Evolutionary conservation across 2,797 vertebrate genomes (phyloP), one percentile per base, ranked within the genome.

Genomic region (Poecilia wingei): DNA sequence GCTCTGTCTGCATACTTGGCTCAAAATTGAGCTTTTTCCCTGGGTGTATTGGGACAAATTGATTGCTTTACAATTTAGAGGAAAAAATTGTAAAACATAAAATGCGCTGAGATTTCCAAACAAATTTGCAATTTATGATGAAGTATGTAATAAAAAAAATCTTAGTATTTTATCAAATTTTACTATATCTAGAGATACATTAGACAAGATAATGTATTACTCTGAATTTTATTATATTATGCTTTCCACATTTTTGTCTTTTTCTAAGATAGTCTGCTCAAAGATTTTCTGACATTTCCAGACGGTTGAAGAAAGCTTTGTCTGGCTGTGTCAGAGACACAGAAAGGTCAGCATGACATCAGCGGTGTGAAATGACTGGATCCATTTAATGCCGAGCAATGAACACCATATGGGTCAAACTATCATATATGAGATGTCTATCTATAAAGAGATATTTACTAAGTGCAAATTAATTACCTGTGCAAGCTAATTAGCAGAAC

Each of bases 311-410:
- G 39, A 33, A 39, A 55, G 22, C 22, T 25, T 16, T 55, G 46
- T 53, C 49, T 53, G 49, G 25, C 10, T 55, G 53, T 55, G 25
- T n/a, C 25, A n/a, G 25, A 12, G 31, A 18, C 59, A 39, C 61
- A 22, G 18, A 66, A 66, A 66, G 61, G 61, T 66, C 61, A 66
- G 61, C 33, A 39, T 66, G 61, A 66, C 61, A 66, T 36, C 61
- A 66, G 33, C 14, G 3, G 61, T 66, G 28, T 66, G 33, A 66
- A 66, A 20, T 22, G 18, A 66, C 18, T 66, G 33, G 16, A 36
- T 36, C 33, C 31, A 61, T 61, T 61, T 31, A 33, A 66, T 36
- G 61, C 31, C 3, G 33, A 66, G 31, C 18, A 36, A 22, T 5
- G 57, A 61, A 6, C 59, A 66, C 33, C 22, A 6, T 41, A 41